Evolutionary conservation across 2,113 vertebrate genomes (phyloP).

Genomic region (Bombycilla garrulus): DNA sequence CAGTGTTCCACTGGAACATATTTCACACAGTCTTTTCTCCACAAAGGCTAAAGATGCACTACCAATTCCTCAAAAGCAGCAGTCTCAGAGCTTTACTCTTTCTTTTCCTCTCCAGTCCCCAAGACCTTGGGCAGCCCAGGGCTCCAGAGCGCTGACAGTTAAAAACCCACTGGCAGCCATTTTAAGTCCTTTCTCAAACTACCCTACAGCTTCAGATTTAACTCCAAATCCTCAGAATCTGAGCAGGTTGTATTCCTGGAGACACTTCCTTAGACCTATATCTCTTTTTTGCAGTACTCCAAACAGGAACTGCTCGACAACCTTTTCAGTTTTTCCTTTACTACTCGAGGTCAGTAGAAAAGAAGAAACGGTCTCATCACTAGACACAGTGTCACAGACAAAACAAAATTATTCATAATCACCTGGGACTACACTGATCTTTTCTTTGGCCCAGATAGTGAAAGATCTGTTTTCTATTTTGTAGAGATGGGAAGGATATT

Average conservation of each 20-base stretch:
- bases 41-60: background rate
- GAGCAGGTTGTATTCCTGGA: background rate
- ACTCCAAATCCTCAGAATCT: background rate
- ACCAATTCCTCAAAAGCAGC: background rate
- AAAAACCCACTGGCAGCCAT: background rate
- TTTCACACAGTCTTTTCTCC: background rate
- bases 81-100: background rate
- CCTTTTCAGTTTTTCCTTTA: background rate
- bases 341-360: background rate
- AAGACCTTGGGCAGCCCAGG: accelerated
- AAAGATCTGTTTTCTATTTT: background rate
- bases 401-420: background rate
- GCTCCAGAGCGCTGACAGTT: background rate
- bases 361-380: background rate
- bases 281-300: background rate
- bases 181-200: background rate
- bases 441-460: background rate
- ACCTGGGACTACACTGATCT: background rate
- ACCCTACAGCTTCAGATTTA: background rate
- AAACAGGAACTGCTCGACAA: background rate
- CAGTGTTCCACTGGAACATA: background rate
- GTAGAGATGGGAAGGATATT: background rate
- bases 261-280: background rate
- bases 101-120: background rate
- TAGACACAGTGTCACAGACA: background rate